Conservation (phyloP, 2,113 vertebrate species). For the Neofelis nebulosa region DNA sequence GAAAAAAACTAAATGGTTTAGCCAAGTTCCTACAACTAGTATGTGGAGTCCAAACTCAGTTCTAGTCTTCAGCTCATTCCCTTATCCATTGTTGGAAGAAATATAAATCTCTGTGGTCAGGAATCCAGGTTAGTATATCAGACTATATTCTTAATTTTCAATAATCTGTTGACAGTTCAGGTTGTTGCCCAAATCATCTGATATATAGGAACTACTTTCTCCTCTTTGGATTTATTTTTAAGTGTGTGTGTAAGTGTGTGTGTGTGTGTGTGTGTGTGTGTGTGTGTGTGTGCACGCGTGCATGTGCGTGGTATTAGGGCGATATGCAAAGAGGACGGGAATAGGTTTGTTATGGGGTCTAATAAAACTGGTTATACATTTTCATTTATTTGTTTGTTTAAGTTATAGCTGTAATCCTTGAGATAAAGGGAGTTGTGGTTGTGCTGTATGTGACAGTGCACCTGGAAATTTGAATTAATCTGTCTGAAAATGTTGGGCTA, state of each 20-base stretch:
- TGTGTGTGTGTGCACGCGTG: neutral
- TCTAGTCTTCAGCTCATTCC: neutral
- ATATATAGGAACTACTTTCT: neutral
- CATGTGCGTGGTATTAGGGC: neutral
- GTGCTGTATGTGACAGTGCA: neutral
- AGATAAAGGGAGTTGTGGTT: neutral
- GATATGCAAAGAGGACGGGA: neutral
- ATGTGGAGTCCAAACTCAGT: neutral
- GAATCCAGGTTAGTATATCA: neutral
- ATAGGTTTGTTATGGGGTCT: neutral
- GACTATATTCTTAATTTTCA: neutral
- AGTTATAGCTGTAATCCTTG: neutral
- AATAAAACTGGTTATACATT: neutral
- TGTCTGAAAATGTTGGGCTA: neutral
- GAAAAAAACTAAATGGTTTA: neutral
- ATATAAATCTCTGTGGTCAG: neutral
- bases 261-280: neutral
- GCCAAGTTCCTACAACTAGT: neutral
- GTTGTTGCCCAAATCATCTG: neutral
- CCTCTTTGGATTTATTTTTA: neutral
- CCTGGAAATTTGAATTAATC: neutral
- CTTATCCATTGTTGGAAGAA: neutral
- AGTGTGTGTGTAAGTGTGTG: neutral
- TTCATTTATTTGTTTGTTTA: neutral
- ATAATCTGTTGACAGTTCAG: neutral